Percentiles rank a stretch among this genome's conserved stretches.
Conservation (phyloP, 2,113 vertebrate genomes). For the Myocastor coypus region DNA sequence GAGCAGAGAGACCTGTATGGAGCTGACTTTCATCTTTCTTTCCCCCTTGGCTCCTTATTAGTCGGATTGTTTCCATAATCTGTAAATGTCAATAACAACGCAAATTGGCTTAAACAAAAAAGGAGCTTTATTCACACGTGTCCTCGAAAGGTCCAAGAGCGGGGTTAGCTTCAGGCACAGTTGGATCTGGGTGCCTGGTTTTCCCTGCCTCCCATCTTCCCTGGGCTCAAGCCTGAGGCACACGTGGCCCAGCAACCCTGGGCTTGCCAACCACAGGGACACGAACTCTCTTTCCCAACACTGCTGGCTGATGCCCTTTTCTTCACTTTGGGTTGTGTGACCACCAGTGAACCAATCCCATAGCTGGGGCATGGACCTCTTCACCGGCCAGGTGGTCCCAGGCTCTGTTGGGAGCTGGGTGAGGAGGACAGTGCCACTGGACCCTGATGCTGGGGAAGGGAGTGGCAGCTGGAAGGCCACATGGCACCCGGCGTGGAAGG, state of each 20-base stretch:
- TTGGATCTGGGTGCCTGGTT: not conserved
- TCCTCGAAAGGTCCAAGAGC: not conserved
- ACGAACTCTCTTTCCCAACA: not conserved
- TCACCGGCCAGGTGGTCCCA: not conserved
- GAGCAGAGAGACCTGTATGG: not conserved
- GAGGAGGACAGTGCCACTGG: not conserved
- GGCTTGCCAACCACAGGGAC: fast-evolving
- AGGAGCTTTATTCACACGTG: not conserved
- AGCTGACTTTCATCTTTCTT: not conserved
- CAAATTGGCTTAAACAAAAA: not conserved
- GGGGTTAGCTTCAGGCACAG: not conserved
- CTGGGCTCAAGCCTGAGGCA: not conserved
- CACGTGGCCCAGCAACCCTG: not conserved
- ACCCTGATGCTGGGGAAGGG: too few species aligned
- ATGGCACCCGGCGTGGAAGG: not conserved
- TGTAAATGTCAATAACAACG: not conserved
- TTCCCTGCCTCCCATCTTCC: not conserved
- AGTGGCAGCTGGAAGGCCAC: not conserved
- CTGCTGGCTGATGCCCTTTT: not conserved
- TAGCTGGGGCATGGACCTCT: not conserved
- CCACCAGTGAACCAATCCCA: too few species aligned
- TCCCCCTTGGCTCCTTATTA: not conserved
- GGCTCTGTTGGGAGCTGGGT: not conserved
- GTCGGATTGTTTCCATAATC: not conserved
- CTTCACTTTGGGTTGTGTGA: fast-evolving